Conservation (phyloP, 2,113 vertebrate genomes). For the Stigmatopora argus region DNA sequence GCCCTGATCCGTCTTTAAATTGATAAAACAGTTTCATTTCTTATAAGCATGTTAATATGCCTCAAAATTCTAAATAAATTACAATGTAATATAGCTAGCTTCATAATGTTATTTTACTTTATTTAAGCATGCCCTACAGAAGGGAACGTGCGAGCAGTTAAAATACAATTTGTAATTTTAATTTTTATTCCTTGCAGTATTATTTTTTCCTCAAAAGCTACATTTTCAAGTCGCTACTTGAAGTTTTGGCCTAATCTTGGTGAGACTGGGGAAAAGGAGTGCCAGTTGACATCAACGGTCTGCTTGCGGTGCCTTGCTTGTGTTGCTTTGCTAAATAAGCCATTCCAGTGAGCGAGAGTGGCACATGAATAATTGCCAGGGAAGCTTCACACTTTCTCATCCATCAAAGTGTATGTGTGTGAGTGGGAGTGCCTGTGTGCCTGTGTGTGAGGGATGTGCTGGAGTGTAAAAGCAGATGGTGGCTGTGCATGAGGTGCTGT, state of each 20-base stretch:
- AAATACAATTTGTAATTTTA: background rate
- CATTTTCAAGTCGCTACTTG: background rate
- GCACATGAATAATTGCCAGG: slow-evolving; percentile 33
- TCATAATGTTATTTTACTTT: background rate
- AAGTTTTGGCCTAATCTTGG: too few relatives aligned
- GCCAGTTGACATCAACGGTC: background rate
- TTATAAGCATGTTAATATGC: background rate
- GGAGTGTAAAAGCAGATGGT: slow-evolving; percentile 55
- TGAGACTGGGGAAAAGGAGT: background rate
- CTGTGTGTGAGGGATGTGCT: slow-evolving; percentile 11
- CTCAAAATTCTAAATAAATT: background rate
- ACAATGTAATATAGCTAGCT: background rate
- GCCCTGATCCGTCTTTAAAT: background rate
- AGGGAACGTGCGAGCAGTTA: background rate
- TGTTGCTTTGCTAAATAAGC: slow-evolving; percentile 28
- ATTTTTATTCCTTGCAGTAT: too few relatives aligned
- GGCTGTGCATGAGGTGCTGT: slow-evolving; percentile 44
- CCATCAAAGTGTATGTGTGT: slow-evolving; percentile 23
- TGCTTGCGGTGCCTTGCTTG: background rate
- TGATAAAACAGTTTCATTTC: background rate
- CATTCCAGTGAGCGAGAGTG: slow-evolving; percentile 5
- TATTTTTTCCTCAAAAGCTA: background rate
- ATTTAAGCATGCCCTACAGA: background rate
- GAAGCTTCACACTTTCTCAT: slow-evolving; percentile 29
- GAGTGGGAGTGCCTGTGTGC: slow-evolving; percentile 2